A percentile compares a stretch with the other conserved stretches of the same genome.
Evolutionary conservation across 2,797 vertebrate species (phyloP).

Genomic region (Rhabdomys pumilio): DNA sequence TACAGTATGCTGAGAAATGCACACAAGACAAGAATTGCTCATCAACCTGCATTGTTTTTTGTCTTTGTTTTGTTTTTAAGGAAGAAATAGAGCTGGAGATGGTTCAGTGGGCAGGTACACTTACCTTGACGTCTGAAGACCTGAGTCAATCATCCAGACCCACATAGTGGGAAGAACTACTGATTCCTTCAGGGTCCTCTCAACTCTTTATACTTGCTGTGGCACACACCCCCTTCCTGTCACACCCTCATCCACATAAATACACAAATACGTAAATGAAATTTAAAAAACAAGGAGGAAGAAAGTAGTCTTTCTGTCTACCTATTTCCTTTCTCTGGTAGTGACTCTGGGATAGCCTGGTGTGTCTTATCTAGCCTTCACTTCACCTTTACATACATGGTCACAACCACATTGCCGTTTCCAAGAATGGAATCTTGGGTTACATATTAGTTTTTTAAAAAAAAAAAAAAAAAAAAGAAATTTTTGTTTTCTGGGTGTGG

Average conservation of each 20-base stretch:
- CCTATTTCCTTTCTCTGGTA: background rate
- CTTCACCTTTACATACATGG: background rate
- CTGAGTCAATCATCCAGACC: background rate
- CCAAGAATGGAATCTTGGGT: background rate
- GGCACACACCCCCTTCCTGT: background rate
- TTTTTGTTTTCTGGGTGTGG: background rate
- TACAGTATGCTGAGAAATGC: too few relatives aligned
- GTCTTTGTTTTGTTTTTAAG: background rate
- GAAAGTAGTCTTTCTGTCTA: background rate
- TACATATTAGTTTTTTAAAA: background rate
- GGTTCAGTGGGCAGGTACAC: background rate
- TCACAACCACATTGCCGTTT: background rate
- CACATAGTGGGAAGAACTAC: background rate
- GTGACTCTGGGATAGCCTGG: background rate
- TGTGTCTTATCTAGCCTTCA: background rate
- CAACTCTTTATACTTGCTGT: background rate
- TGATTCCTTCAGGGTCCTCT: background rate
- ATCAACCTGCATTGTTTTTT: background rate
- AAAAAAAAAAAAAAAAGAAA: background rate
- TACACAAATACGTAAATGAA: background rate
- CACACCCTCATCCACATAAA: background rate
- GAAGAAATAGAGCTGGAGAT: background rate
- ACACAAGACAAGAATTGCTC: background rate
- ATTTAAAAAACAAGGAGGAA: background rate
- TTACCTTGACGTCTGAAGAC: background rate